Conservation (phyloP, 2,113 vertebrate genomes). For the Zootoca vivipara region DNA sequence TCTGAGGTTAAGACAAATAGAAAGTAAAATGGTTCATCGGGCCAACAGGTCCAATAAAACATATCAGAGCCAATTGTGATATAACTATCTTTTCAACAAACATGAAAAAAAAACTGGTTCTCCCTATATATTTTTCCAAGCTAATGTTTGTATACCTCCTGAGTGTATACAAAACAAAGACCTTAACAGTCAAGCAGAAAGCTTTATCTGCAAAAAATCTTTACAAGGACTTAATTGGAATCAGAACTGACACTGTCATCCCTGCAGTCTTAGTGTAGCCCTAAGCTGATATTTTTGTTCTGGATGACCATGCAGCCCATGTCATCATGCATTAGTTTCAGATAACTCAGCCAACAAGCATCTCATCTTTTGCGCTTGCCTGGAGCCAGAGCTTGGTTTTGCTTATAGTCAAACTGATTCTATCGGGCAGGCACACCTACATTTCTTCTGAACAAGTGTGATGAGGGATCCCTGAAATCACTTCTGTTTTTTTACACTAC, state of each 20-base stretch:
- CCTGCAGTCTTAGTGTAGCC: slow-evolving; percentile 19
- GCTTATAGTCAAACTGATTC: background rate
- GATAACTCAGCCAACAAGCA: background rate
- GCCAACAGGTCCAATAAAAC: background rate
- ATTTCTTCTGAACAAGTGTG: background rate
- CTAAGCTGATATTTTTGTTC: slow-evolving; percentile 45
- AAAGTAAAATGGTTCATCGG: background rate
- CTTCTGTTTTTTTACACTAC: background rate
- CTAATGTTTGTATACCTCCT: background rate
- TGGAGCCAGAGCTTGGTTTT: slow-evolving; percentile 28
- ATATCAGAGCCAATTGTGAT: background rate
- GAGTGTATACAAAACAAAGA: background rate
- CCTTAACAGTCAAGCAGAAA: slow-evolving; percentile 32
- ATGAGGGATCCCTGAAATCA: fast-evolving
- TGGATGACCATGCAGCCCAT: slow-evolving; percentile 61
- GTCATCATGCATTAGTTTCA: slow-evolving; percentile 61
- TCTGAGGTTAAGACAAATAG: background rate
- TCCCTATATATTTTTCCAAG: background rate
- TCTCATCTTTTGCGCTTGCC: slow-evolving; percentile 41
- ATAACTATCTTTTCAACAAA: background rate
- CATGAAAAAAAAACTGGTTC: too few species aligned
- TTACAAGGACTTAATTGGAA: slow-evolving; percentile 31
- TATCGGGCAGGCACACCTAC: fast-evolving
- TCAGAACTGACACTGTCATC: slow-evolving; percentile 30
- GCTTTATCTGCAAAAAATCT: background rate